Evolutionary conservation across 1,140 invertebrate species (phyloP), one percentile per base, ranked within the genome.

Genomic region (Dinoponera quadriceps): DNA sequence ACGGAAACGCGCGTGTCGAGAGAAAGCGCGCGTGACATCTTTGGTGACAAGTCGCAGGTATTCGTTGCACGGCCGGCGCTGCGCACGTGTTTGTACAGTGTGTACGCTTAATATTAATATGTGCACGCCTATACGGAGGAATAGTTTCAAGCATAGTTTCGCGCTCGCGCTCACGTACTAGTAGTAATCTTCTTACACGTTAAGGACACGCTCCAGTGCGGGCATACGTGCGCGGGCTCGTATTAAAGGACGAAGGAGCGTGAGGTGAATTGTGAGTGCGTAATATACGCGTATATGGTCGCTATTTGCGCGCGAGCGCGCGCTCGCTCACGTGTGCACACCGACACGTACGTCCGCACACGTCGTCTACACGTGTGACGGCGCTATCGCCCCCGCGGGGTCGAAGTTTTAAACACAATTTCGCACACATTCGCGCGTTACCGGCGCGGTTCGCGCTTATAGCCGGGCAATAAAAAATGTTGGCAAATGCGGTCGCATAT

Each of bases 121-220:
- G 55, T 51, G 62, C 18, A 57, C 16, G 59, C n/a, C 38, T 27
- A 54, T 66, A 60, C 16, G 18, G 13, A 73, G 84, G 44, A 85
- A 63, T 63, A 57, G 68, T 74, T 85, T 73, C 38, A 48, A 44
- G 55, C 69, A 33, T 54, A 68, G 49, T 86, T 68, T 65, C 74
- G 38, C 57, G 63, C 25, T 57, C 49, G 20, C 33, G 63, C 38
- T 71, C 85, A 71, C 84, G 80, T 86, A 71, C 44, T 38, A 63
- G 38, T 77, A 63, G 84, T 77, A 86, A 87, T 87, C 85, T 77
- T 49, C 80, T 86, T 86, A 75, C 78, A 62, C 33, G 55, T 83
- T 74, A 83, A 83, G 65, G 78, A 75, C 84, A 55, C 84, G 63
- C 48, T 25, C 55, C 68, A 22, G 49, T 25, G 65, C 78, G 55